Percentiles rank a stretch among this genome's conserved stretches.
These are phyloP conservation scores for Toxonevra muliebris DNA, from an alignment of 2,888 invertebrate species.

Conservation along the genomic window DNA sequence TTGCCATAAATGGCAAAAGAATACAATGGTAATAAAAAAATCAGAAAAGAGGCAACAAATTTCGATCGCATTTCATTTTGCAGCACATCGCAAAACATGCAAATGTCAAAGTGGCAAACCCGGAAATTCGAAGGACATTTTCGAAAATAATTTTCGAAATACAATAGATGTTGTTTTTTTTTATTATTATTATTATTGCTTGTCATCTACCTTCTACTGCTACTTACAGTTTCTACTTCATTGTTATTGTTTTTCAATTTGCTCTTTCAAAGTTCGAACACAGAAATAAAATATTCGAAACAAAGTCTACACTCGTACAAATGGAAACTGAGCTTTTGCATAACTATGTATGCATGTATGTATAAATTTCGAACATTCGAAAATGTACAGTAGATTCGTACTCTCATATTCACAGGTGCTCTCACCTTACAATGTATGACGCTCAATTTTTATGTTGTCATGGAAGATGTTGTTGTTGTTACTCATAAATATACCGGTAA, in stretches of 20 bases:
- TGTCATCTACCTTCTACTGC: too few species aligned
- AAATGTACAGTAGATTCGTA: background rate
- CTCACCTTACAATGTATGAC: background rate
- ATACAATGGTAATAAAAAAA: background rate
- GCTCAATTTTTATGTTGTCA: constrained; percentile 8
- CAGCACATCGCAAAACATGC: constrained; percentile 35
- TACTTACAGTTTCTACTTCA: background rate
- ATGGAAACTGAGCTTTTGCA: too few species aligned
- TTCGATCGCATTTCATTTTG: background rate
- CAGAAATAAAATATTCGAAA: too few species aligned
- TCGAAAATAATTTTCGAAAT: constrained; percentile 41
- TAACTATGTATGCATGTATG: background rate
- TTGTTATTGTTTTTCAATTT: background rate
- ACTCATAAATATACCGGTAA: constrained; percentile 14
- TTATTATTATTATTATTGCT: too few species aligned
- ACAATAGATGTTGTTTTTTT: too few species aligned
- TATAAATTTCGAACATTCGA: background rate
- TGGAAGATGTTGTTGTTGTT: constrained; percentile 5
- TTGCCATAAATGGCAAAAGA: background rate
- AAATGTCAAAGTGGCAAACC: constrained; percentile 62
- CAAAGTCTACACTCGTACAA: too few species aligned
- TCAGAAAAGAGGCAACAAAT: constrained; percentile 5
- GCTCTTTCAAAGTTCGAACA: background rate
- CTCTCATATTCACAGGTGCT: background rate
- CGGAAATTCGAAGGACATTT: constrained; percentile 64